These are phyloP conservation scores for Drosophila macrospina DNA, from an alignment of 2,888 invertebrate genomes.

Conservation along the genomic window DNA sequence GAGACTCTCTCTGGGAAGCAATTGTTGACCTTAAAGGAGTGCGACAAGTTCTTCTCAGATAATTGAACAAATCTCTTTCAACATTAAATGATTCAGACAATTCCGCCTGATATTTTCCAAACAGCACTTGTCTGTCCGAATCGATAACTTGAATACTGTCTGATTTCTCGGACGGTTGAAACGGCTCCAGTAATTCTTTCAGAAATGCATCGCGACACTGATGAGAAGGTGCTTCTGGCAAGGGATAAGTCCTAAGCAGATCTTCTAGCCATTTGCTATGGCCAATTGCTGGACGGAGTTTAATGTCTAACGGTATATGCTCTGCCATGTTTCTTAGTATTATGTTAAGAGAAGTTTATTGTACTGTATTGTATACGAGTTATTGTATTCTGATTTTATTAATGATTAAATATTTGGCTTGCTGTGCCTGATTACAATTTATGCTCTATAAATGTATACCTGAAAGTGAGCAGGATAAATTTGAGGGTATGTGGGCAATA, in stretches of 20 bases:
- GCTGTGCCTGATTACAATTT: background rate
- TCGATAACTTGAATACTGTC: background rate
- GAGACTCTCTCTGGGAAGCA: background rate
- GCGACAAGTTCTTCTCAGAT: background rate
- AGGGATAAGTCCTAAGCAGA: conserved; percentile 10
- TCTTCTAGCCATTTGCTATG: conserved; percentile 1
- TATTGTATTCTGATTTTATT: conserved; percentile 1
- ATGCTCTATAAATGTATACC: background rate
- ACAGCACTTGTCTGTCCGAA: background rate
- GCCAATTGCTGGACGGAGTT: background rate
- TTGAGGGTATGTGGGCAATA: background rate
- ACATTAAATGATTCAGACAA: background rate
- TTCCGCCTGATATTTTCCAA: background rate
- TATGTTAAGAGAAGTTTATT: background rate
- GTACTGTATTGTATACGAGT: background rate
- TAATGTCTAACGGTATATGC: background rate
- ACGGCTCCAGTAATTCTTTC: background rate
- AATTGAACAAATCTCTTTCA: background rate
- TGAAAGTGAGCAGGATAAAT: background rate
- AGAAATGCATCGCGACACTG: conserved; percentile 43
- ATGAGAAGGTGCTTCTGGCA: conserved; percentile 11
- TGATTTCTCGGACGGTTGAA: background rate
- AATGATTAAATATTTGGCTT: background rate
- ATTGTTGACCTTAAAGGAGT: too few species aligned
- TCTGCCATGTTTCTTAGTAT: background rate